Conservation (phyloP, 1,140 invertebrate genomes). For the Orius laevigatus region DNA sequence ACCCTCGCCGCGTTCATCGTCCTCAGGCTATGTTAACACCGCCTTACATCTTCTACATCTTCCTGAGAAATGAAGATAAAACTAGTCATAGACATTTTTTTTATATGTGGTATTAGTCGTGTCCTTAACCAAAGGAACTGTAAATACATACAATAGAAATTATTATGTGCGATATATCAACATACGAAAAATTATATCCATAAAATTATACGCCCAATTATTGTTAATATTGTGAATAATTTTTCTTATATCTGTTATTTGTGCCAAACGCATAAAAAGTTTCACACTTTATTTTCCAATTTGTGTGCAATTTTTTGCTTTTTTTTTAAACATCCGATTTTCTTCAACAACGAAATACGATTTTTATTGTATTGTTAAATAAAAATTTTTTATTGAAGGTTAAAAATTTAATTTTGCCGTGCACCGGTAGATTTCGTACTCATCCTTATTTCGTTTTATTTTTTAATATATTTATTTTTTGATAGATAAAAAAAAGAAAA, state of each 20-base stretch:
- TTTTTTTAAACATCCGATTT: too few relatives aligned
- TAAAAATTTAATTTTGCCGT: too few relatives aligned
- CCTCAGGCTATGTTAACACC: neutral
- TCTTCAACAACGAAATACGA: too few relatives aligned
- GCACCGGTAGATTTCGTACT: neutral
- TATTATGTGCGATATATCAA: neutral
- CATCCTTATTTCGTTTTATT: neutral
- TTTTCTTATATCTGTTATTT: too few relatives aligned
- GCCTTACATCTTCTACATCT: slow-evolving; percentile 2
- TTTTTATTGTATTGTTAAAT: too few relatives aligned
- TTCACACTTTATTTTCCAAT: too few relatives aligned
- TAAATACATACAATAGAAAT: slow-evolving; percentile 3
- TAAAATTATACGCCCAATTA: neutral
- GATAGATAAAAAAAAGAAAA: neutral
- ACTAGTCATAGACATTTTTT: slow-evolving; percentile 1
- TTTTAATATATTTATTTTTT: slow-evolving; percentile 4
- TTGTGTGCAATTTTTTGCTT: too few relatives aligned
- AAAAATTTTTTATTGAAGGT: too few relatives aligned
- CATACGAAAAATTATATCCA: slow-evolving; percentile 6
- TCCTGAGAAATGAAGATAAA: neutral
- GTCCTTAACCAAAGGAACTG: neutral
- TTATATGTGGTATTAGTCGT: slow-evolving; percentile 11
- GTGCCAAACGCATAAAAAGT: too few relatives aligned
- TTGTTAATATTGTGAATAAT: too few relatives aligned
- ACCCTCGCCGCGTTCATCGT: neutral